phyloP scores from a whole-genome alignment of 2,888 invertebrate species.

The Stenotaenia linearis region DNA sequence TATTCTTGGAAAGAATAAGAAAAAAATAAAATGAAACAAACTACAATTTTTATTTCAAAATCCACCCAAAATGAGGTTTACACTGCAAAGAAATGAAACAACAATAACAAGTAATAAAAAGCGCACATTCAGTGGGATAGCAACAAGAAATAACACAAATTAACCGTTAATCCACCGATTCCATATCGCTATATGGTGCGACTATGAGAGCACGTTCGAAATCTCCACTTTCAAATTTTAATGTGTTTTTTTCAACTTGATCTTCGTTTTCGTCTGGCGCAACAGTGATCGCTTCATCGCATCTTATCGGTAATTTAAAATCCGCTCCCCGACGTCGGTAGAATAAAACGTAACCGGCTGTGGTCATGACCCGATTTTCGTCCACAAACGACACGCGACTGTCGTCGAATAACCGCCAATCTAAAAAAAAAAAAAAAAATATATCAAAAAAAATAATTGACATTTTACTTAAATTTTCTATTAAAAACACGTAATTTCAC shows the following conservation, averaged over 20 bases:
- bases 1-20: too few species aligned
- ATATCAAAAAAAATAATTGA: neutral
- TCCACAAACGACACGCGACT: slow-evolving; percentile 42
- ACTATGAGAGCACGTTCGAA: neutral
- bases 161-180: slow-evolving; percentile 21
- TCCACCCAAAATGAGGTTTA: too few species aligned
- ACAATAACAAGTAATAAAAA: too few species aligned
- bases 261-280: neutral
- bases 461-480: too few species aligned
- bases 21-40: too few species aligned
- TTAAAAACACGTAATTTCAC: too few species aligned
- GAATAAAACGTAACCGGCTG: slow-evolving; percentile 46
- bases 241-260: neutral
- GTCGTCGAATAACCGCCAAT: slow-evolving; percentile 47
- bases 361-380: slow-evolving; percentile 41
- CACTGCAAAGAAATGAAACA: too few species aligned
- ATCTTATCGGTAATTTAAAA: neutral
- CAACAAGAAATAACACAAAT: too few species aligned
- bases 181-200: neutral
- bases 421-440: slow-evolving; percentile 36
- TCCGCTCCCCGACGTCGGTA: slow-evolving; percentile 42
- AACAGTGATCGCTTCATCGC: neutral
- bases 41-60: too few species aligned
- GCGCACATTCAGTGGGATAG: too few species aligned
- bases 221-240: neutral